Evolutionary conservation across 2,888 invertebrate genomes (phyloP).

Genomic region (Caenorhabditis sp.): DNA sequence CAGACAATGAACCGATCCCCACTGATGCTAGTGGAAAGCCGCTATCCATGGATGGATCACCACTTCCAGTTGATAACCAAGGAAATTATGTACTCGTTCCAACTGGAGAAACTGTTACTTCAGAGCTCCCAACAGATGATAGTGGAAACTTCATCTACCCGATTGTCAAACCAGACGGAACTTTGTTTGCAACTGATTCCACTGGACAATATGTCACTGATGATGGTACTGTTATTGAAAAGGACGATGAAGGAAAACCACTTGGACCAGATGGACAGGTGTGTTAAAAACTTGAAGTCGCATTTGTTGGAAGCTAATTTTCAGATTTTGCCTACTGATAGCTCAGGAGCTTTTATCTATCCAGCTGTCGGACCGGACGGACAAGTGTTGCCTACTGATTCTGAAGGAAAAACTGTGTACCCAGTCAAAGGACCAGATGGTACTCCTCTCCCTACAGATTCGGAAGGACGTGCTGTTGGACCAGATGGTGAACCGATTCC

Average conservation of each 20-base stretch:
- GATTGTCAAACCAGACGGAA: slow-evolving; percentile 64
- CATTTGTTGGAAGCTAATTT: too few species aligned
- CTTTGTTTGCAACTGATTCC: slow-evolving; percentile 52
- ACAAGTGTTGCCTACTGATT: neutral
- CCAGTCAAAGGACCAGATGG: slow-evolving; percentile 16
- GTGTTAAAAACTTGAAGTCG: too few species aligned
- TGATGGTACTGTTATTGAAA: neutral
- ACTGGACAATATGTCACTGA: slow-evolving; percentile 31
- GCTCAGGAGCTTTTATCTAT: neutral
- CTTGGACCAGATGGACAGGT: slow-evolving; percentile 17
- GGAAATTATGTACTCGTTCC: slow-evolving; percentile 52
- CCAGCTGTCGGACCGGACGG: slow-evolving; percentile 3
- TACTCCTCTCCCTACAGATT: neutral
- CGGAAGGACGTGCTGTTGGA: neutral
- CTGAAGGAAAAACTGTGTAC: neutral
- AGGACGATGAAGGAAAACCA: slow-evolving; percentile 34
- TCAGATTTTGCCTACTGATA: slow-evolving; percentile 17
- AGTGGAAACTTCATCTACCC: slow-evolving; percentile 30
- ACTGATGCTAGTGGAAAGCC: slow-evolving; percentile 30
- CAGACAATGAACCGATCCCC: slow-evolving; percentile 15
- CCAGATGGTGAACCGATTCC: slow-evolving; percentile 4
- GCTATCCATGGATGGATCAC: slow-evolving; percentile 14
- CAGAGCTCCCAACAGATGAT: slow-evolving; percentile 21
- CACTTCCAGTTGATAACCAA: slow-evolving; percentile 50
- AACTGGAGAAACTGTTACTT: slow-evolving; percentile 30